Evolutionary conservation across 2,113 vertebrate species (phyloP).

Genomic region (Hystrix cristata): DNA sequence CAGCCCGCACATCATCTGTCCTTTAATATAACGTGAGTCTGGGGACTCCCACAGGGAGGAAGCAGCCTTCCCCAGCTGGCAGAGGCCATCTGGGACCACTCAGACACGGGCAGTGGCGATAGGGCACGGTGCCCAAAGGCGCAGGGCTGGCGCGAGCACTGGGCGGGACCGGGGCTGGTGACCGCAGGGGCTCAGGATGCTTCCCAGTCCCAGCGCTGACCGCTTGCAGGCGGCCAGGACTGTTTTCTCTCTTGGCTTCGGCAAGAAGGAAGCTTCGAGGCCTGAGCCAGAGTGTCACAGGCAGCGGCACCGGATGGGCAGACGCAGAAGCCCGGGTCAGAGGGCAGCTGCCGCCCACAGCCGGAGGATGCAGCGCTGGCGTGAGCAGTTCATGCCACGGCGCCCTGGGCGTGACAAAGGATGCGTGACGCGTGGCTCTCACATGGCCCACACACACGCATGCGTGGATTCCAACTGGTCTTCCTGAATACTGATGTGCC

Average conservation of each 20-base stretch:
- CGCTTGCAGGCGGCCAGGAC: neutral
- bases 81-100: conserved; percentile 13
- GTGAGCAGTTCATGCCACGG: neutral
- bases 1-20: neutral
- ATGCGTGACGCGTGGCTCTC: fast-evolving
- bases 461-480: neutral
- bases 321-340: neutral
- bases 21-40: neutral
- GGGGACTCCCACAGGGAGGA: neutral
- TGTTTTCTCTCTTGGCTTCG: conserved; percentile 17
- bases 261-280: neutral
- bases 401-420: neutral
- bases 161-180: neutral
- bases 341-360: neutral
- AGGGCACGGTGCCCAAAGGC: neutral
- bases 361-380: neutral
- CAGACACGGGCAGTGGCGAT: neutral
- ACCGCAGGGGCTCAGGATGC: neutral
- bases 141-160: neutral
- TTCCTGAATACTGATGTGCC: neutral
- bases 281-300: neutral
- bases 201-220: neutral
- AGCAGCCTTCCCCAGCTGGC: neutral
- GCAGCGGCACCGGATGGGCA: neutral
- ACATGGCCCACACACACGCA: neutral